Evolutionary conservation across 2,888 invertebrate species (phyloP), one percentile per base, ranked within the genome.

Genomic region (Pemphredon lugubris): DNA sequence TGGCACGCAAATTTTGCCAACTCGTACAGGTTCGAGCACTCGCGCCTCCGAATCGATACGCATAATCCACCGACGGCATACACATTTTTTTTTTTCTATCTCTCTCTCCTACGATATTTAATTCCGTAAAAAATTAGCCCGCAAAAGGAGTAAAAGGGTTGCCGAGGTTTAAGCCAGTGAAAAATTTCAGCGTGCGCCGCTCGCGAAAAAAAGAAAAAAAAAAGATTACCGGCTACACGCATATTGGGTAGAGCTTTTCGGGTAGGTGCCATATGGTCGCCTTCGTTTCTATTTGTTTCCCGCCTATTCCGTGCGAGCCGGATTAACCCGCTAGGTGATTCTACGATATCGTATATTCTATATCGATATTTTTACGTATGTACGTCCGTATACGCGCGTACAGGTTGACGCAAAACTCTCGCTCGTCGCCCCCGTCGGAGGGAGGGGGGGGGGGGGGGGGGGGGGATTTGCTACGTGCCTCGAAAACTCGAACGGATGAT

Each of bases 101-200:
- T 0, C 34, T 37, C 32, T 37, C 21, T 11, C 32, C 26, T 42
- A 1, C 34, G n/a, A 34, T n/a, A 54, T 61, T 60, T 70, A 76
- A 75, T 54, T 39, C 61, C 60, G 21, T 64, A 61, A 72, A 75
- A 65, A 70, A 48, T 65, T 42, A 44, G 58, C 57, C 57, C 54
- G 44, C 59, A 76, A 66, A 63, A 53, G 48, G 23, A 37, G 45
- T 59, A 32, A 34, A 50, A 30, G 54, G 65, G 40, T 60, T 53
- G n/a, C n/a, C 65, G 61, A 59, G 61, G 70, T 7, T 77, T 78
- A 65, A 77, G 78, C 70, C 77, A 63, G 63, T 70, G 70, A 77
- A 77, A 77, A 74, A 78, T 73, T 74, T 50, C 39, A 54, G 6
- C 48, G 58, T 9, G 48, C 18, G 26, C 63, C 26, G 3, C 7